Percentiles rank a stretch among this genome's conserved stretches.
phyloP scores from a whole-genome alignment of 2,888 invertebrate genomes.

The Toxonevra muliebris region DNA sequence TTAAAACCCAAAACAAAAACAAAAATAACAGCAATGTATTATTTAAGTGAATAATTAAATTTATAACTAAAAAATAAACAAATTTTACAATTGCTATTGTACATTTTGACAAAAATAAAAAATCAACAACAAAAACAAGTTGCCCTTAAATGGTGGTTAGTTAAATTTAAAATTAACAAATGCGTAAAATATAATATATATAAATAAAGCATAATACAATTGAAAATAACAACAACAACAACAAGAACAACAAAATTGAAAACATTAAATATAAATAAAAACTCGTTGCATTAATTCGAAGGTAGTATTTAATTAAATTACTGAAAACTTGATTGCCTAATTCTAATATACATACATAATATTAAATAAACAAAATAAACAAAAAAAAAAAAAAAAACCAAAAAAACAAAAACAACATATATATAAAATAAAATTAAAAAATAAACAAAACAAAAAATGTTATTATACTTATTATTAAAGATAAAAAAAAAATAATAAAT shows the following conservation, averaged over 20 bases:
- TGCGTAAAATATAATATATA: slow-evolving; percentile 26
- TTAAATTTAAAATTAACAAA: slow-evolving; percentile 7
- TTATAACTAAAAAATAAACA: slow-evolving; percentile 2
- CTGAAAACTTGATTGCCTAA: slow-evolving; percentile 54
- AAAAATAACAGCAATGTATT: not conserved
- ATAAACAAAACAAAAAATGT: slow-evolving; percentile 46
- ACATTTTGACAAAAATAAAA: slow-evolving; percentile 4
- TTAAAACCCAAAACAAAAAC: not conserved
- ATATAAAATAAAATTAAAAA: slow-evolving; percentile 40
- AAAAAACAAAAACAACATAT: slow-evolving; percentile 32
- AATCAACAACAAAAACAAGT: slow-evolving; percentile 17
- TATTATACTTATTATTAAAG: slow-evolving; percentile 59
- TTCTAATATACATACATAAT: slow-evolving; percentile 49
- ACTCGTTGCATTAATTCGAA: slow-evolving; percentile 20
- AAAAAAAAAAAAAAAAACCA: slow-evolving; percentile 20
- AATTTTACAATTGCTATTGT: not conserved
- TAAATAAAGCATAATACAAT: slow-evolving; percentile 29
- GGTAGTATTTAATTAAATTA: slow-evolving; percentile 13
- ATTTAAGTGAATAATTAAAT: not conserved
- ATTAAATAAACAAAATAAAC: slow-evolving; percentile 40
- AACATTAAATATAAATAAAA: slow-evolving; percentile 26
- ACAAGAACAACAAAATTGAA: slow-evolving; percentile 35
- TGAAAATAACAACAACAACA: slow-evolving; percentile 23
- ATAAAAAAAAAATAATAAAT: slow-evolving; percentile 54
- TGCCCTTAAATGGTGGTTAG: slow-evolving; percentile 35